Evolutionary conservation across 2,888 invertebrate genomes (phyloP), one percentile per base, ranked within the genome.

Genomic region (Oxytorus armatus): DNA sequence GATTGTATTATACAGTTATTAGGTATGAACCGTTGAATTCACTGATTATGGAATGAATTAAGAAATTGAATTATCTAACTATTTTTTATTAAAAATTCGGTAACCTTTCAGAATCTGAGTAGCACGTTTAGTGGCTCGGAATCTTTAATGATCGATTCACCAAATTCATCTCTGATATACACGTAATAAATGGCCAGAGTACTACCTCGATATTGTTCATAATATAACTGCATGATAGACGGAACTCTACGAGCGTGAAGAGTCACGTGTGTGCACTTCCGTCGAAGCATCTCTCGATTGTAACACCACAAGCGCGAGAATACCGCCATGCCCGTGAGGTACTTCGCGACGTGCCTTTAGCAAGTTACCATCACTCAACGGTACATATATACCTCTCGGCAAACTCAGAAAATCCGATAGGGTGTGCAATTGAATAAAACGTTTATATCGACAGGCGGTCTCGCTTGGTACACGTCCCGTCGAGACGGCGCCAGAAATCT

Each of bases 321-420:
- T 5, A 3, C 21, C 8, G 11, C 11, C 23, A 23, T 11, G 53
- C 23, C 23, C 18, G 53, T 44, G 44, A 63, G 39, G 23, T 14
- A 68, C 53, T 53, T 14, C 18, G 16, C 10, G 2, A 69, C 68
- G 68, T 33, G 11, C 36, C 18, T 21, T 33, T 33, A 55, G 55
- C 8, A 29, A 33, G 55, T 14, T 29, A 33, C 14, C 14, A 33
- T 55, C 14, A 14, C 33, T 1, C 23, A 55, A 29, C 55, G 4
- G 36, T 36, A 36, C 11, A 39, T 29, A 51, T 18, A 59, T 16
- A 68, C 61, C 33, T 8, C 8, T 44, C 18, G 51, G 53, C 16
- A 23, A 78, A 78, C 78, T 73, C 44, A 59, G 78, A 78, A 73
- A 78, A 78, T 68, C 73, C 73, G 78, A 78, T 78, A 78, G 73